Evolutionary conservation across 2,888 invertebrate species (phyloP), one percentile per base, ranked within the genome.

Genomic region (Perdita meconis): DNA sequence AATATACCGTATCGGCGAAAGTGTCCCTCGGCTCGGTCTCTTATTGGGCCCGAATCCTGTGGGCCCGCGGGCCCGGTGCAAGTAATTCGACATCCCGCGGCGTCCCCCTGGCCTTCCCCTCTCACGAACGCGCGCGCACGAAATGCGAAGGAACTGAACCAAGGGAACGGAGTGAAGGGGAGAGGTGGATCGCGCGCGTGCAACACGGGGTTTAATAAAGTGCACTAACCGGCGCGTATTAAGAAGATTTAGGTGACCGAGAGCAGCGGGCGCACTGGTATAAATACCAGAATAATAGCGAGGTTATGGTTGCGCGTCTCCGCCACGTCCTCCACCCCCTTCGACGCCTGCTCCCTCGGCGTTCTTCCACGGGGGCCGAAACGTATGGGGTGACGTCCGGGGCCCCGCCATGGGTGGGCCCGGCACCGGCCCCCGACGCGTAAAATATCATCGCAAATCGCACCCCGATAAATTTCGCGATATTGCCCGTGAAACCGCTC

Each of bases 241-340:
- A 89, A 89, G 84, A 89, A 90, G 90, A 90, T 90, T 90, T 90
- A 89, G 87, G 84, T 84, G 84, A 78, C 78, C 82, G 70, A 84
- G 78, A 84, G 83, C 85, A 80, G 81, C 80, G 76, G 83, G 82
- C 80, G 81, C 73, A 85, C 86, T 84, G 84, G 81, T 89, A 90
- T 90, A 90, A 90, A 90, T 89, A 89, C 86, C 86, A 80, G 88
- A 90, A 90, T 90, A 90, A 90, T 90, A 88, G 88, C 87, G 84
- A 84, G 89, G 88, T 89, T 89, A 89, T 86, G 83, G 86, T 82
- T 63, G 61, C 63, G 42, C 61, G 56, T 86, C 85, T 60, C 71
- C 44, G 63, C 24, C 44, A n/a, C n/a, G 68, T 63, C 78, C 76
- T 63, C 70, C 57, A 34, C 40, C 60, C 78, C 72, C 72, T 82